phyloP scores from a whole-genome alignment of 2,888 invertebrate species.

The Cephus rjabovi region DNA sequence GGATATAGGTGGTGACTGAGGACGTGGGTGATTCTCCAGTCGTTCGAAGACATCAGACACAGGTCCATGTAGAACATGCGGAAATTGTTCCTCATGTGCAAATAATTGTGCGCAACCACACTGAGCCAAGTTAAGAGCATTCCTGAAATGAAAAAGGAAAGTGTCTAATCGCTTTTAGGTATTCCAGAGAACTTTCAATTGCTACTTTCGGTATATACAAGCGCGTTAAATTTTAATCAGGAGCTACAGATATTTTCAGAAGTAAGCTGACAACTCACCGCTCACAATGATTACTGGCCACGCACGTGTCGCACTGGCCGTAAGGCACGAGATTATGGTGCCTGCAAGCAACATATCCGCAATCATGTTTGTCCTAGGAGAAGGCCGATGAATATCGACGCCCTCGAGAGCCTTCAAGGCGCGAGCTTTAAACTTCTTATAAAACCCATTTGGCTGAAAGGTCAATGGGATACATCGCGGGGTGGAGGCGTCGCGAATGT shows the following conservation, averaged over 20 bases:
- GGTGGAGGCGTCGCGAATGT: conserved; percentile 72
- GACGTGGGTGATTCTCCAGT: conserved; percentile 81
- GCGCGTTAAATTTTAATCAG: background rate
- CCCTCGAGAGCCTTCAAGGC: conserved; percentile 71
- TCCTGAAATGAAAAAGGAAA: conserved; percentile 65
- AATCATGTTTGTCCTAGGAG: conserved; percentile 53
- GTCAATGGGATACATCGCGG: conserved; percentile 80
- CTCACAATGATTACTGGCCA: conserved; percentile 54
- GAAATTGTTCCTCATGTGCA: conserved; percentile 81
- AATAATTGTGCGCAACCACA: conserved; percentile 80
- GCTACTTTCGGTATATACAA: background rate
- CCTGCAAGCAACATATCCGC: conserved; percentile 46
- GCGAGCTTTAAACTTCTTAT: conserved; percentile 75
- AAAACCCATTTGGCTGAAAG: conserved; percentile 81
- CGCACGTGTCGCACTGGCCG: conserved; percentile 39
- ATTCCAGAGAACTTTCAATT: background rate
- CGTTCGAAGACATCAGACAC: conserved; percentile 74
- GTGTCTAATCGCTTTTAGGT: background rate
- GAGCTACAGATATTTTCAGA: background rate
- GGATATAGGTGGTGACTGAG: conserved; percentile 84
- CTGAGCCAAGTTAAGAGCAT: conserved; percentile 71
- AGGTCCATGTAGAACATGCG: conserved; percentile 84
- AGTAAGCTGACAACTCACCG: conserved; percentile 35
- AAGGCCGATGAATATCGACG: conserved; percentile 65
- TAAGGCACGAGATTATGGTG: conserved; percentile 38